A percentile compares a stretch with the other conserved stretches of the same genome.
Conservation (phyloP, 1,140 invertebrate species). For the Drosophila punjabiensis region DNA sequence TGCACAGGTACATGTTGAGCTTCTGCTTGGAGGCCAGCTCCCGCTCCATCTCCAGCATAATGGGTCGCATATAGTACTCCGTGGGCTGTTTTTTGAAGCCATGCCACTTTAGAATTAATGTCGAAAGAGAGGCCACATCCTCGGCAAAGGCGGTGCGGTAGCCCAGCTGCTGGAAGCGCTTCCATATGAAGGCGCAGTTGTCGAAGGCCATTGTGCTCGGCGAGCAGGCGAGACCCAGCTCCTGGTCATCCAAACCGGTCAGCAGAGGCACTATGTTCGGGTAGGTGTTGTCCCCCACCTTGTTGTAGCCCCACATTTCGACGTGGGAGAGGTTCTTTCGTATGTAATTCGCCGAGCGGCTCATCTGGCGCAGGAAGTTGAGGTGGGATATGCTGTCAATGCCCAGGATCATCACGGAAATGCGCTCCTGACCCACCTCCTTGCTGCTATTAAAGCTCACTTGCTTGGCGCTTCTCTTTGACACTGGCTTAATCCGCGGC, state of each 20-base stretch:
- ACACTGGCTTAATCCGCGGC: not conserved
- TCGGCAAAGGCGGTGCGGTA: slow-evolving; percentile 93
- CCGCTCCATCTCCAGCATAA: slow-evolving; percentile 44
- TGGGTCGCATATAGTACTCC: slow-evolving; percentile 43
- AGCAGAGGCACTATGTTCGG: slow-evolving; percentile 92
- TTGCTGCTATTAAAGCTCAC: slow-evolving; percentile 34
- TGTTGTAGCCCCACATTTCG: slow-evolving; percentile 92
- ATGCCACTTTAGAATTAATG: slow-evolving; percentile 91
- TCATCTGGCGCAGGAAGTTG: slow-evolving; percentile 94
- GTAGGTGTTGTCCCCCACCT: slow-evolving; percentile 94
- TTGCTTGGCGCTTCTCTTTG: not conserved
- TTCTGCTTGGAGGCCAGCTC: slow-evolving; percentile 66
- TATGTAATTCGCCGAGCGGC: slow-evolving; percentile 88
- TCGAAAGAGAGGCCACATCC: slow-evolving; percentile 90
- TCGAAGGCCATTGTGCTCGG: slow-evolving; percentile 86
- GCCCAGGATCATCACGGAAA: slow-evolving; percentile 91
- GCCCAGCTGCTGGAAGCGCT: slow-evolving; percentile 89
- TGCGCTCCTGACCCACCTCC: slow-evolving; percentile 56
- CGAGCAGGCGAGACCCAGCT: slow-evolving; percentile 88
- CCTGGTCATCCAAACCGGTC: slow-evolving; percentile 88
- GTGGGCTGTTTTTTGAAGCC: slow-evolving; percentile 88
- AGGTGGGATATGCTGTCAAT: slow-evolving; percentile 94
- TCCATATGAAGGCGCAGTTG: slow-evolving; percentile 92
- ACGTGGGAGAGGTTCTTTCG: slow-evolving; percentile 87
- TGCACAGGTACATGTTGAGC: slow-evolving; percentile 86